phyloP scores from a whole-genome alignment of 2,888 invertebrate genomes.

The Lycophotia porphyrea region DNA sequence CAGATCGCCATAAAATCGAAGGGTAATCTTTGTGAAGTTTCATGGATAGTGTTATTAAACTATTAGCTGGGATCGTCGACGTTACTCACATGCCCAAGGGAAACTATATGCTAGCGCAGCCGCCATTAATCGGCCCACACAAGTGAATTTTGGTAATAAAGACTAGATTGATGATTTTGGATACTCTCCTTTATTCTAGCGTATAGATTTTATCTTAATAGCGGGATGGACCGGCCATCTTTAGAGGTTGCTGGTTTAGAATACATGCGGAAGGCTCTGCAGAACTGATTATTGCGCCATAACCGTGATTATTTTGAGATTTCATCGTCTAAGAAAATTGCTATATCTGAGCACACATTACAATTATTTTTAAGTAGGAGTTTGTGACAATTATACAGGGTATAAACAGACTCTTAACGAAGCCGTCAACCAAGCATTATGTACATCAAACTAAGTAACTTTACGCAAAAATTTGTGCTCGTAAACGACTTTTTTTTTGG shows the following conservation, averaged over 20 bases:
- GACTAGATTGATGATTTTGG: constrained; percentile 47
- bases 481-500: too few relatives aligned
- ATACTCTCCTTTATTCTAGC: constrained; percentile 25
- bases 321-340: background rate
- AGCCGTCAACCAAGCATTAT: too few relatives aligned
- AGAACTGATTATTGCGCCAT: background rate
- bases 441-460: too few relatives aligned
- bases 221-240: background rate
- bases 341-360: background rate
- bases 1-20: constrained; percentile 59
- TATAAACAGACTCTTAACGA: too few relatives aligned
- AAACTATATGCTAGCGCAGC: constrained; percentile 39
- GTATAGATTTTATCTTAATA: constrained; percentile 22
- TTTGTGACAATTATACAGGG: background rate
- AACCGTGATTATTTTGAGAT: background rate
- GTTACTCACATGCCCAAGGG: constrained; percentile 60
- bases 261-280: background rate
- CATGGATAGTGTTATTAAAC: constrained; percentile 66
- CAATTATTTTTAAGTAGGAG: background rate
- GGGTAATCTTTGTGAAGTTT: constrained; percentile 59
- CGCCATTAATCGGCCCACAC: constrained; percentile 51
- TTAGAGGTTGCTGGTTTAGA: background rate
- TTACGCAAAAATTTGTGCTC: too few relatives aligned
- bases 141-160: constrained; percentile 59
- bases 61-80: constrained; percentile 56